Evolutionary conservation across 1,140 invertebrate genomes (phyloP), one percentile per base, ranked within the genome.

Genomic region (Tetragnatha versicolor): DNA sequence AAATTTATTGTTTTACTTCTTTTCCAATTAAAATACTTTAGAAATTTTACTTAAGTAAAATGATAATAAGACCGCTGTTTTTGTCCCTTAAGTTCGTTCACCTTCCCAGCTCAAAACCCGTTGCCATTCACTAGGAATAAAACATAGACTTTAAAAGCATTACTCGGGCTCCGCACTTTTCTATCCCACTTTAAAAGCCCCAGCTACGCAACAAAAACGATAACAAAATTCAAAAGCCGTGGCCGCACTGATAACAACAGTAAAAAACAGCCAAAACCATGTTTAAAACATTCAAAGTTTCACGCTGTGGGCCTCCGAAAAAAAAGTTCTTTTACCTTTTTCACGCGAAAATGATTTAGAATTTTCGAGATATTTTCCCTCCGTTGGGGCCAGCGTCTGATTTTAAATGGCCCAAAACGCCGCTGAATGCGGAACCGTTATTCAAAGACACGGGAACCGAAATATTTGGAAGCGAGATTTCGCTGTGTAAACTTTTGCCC

Each of bases 161-260:
- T 66, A 31, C 14, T 33, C n/a, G 29, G n/a, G n/a, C n/a, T n/a
- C n/a, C n/a, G n/a, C n/a, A n/a, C n/a, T n/a, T 66, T 66, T 66
- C 39, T 58, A 58, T 58, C 35, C 55, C 3, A 14, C 10, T 33
- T 20, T 33, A 58, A n/a, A n/a, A 66, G 25, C 29, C 17, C 14
- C 25, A 33, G 63, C 45, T 27, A 47, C 14, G 42, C 17, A 7
- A 29, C 42, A 3, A 66, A 51, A 14, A n/a, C 20, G 39, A 66
- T 66, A 66, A 47, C 37, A 42, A 66, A 66, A 66, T 66, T 66
- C 63, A 66, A 66, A 66, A 66, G 63, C 39, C 45, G 31, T 47
- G n/a, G 39, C 63, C 20, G 29, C 39, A 27, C 25, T 66, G 29
- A 29, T 33, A 42, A n/a, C 17, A n/a, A 12, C 29, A 31, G n/a